These are phyloP conservation scores for Eurystomus glaucurus DNA, from an alignment of 2,797 vertebrate genomes.

Conservation along the genomic window DNA sequence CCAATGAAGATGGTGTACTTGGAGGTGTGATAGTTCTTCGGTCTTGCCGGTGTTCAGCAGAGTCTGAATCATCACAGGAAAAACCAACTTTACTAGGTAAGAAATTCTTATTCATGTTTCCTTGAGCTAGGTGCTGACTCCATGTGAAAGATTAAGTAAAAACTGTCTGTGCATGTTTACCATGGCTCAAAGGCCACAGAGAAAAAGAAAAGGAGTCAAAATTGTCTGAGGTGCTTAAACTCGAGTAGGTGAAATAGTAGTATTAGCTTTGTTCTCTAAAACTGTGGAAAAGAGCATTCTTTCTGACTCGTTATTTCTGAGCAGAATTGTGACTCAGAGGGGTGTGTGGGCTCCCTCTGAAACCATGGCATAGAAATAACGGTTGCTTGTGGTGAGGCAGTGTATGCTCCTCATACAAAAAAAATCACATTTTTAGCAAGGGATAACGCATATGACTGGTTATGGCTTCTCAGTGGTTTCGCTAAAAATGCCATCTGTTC, in stretches of 20 bases:
- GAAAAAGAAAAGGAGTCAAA: not conserved
- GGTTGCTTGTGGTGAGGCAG: not conserved
- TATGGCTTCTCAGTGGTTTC: not conserved
- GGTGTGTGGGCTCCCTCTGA: not conserved
- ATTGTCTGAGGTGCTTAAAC: not conserved
- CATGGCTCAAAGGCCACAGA: not conserved
- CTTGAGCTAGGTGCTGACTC: not conserved
- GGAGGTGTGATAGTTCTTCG: conserved; percentile 97
- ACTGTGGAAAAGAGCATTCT: not conserved
- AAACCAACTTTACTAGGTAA: conserved; percentile 94
- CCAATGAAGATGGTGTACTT: conserved; percentile 95
- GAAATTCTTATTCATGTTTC: not conserved
- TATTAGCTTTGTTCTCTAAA: not conserved
- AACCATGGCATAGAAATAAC: not conserved
- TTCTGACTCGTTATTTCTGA: not conserved
- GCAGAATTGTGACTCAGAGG: not conserved
- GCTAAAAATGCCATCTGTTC: not conserved
- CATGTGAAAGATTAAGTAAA: not conserved
- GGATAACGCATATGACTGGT: not conserved
- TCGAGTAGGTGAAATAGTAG: not conserved
- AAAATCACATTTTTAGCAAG: not conserved
- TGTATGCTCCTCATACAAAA: not conserved
- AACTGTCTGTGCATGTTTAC: not conserved
- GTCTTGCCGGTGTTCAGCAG: conserved; percentile 90
- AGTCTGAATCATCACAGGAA: conserved; percentile 88